These are phyloP conservation scores for Lutjanus erythropterus DNA, from an alignment of 2,113 vertebrate species.

Conservation along the genomic window DNA sequence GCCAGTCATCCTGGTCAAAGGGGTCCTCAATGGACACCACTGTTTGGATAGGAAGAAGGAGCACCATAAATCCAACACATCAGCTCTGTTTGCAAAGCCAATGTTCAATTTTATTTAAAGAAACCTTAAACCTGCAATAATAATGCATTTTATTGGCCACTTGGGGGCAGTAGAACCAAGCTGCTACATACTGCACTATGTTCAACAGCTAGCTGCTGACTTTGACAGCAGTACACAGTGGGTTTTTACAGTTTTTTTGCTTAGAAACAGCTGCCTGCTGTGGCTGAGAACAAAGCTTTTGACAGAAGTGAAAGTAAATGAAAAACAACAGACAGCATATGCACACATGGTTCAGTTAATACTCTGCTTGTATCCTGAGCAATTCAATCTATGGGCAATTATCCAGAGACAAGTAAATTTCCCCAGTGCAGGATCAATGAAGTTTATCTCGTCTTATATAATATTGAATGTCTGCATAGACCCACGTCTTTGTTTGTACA, in stretches of 20 bases:
- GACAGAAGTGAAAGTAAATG: neutral
- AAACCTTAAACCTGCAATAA: neutral
- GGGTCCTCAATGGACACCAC: conserved; percentile 99
- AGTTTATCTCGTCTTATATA: no score
- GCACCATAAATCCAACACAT: neutral
- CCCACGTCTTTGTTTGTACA: neutral
- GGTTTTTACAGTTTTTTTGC: neutral
- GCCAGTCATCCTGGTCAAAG: conserved; percentile 99
- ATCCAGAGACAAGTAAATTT: no score
- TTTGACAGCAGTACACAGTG: neutral
- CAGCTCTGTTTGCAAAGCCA: neutral
- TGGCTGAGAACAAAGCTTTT: neutral
- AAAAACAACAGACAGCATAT: neutral
- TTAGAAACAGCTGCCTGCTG: neutral
- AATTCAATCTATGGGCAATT: no score
- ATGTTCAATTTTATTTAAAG: neutral
- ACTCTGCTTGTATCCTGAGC: no score
- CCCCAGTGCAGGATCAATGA: no score
- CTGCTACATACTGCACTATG: neutral
- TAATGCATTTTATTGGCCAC: conserved; percentile 26
- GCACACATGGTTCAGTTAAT: neutral
- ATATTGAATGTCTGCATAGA: neutral
- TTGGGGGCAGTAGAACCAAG: conserved; percentile 27
- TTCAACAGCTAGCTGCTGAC: neutral
- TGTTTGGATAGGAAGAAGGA: conserved; percentile 51